phyloP scores from a whole-genome alignment of 1,140 invertebrate species.

The Magallana ariakensis region DNA sequence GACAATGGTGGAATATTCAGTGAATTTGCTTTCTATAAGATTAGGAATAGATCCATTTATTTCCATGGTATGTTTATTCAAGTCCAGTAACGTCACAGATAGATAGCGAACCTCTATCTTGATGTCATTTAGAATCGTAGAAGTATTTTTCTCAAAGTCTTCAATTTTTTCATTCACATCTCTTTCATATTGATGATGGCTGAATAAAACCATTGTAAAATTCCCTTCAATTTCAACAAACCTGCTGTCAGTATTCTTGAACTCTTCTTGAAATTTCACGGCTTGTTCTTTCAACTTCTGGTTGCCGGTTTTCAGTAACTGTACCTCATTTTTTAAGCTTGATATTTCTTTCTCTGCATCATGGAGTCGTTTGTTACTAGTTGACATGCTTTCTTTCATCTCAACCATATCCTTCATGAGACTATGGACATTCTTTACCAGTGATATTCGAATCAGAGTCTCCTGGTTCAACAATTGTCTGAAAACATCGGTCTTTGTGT shows the following conservation, averaged over 20 bases:
- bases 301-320: no score
- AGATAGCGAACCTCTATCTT: not conserved
- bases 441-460: not conserved
- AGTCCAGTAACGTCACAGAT: not conserved
- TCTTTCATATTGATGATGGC: not conserved
- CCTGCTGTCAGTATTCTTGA: no score
- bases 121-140: not conserved
- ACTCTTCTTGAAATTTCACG: not conserved
- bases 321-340: not conserved
- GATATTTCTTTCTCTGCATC: not conserved
- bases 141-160: not conserved
- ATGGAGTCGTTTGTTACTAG: not conserved
- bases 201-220: not conserved
- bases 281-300: not conserved
- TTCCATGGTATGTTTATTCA: not conserved
- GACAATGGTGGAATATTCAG: not conserved
- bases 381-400: not conserved
- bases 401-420: not conserved
- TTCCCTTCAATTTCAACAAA: not conserved
- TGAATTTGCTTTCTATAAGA: not conserved
- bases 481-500: not conserved
- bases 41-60: not conserved
- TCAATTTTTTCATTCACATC: not conserved
- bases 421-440: not conserved
- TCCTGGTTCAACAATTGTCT: slow-evolving; percentile 2